phyloP scores from a whole-genome alignment of 2,113 vertebrate species.

The Turdus rufiventris region DNA sequence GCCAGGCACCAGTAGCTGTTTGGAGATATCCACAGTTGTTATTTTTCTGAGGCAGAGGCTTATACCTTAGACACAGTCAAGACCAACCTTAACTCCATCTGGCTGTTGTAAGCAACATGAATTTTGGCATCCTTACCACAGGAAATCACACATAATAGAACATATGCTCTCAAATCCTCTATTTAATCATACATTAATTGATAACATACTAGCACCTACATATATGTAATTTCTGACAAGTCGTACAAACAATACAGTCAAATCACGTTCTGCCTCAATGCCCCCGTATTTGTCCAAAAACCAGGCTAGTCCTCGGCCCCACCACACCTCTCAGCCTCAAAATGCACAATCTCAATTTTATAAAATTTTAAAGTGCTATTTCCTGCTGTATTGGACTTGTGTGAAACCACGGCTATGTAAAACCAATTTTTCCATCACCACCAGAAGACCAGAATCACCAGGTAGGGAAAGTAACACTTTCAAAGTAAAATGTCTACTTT shows the following conservation, averaged over 20 bases:
- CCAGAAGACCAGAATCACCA: background rate
- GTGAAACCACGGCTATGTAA: background rate
- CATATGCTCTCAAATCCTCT: background rate
- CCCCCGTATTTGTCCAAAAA: accelerated
- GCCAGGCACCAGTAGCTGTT: background rate
- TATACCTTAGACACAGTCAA: background rate
- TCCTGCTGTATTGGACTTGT: background rate
- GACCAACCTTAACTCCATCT: background rate
- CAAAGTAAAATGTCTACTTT: background rate
- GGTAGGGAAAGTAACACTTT: background rate
- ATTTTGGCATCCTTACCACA: background rate
- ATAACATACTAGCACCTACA: background rate
- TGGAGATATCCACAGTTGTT: background rate
- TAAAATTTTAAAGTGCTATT: background rate
- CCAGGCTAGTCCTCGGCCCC: background rate
- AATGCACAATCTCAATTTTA: background rate
- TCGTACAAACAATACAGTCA: accelerated
- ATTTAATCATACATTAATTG: background rate
- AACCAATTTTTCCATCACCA: background rate
- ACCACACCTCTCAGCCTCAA: background rate
- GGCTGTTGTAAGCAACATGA: background rate
- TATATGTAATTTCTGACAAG: background rate
- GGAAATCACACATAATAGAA: background rate
- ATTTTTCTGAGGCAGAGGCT: background rate
- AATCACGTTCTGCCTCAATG: background rate